Conservation (phyloP, 2,888 invertebrate species). For the Escarpia spicata region DNA sequence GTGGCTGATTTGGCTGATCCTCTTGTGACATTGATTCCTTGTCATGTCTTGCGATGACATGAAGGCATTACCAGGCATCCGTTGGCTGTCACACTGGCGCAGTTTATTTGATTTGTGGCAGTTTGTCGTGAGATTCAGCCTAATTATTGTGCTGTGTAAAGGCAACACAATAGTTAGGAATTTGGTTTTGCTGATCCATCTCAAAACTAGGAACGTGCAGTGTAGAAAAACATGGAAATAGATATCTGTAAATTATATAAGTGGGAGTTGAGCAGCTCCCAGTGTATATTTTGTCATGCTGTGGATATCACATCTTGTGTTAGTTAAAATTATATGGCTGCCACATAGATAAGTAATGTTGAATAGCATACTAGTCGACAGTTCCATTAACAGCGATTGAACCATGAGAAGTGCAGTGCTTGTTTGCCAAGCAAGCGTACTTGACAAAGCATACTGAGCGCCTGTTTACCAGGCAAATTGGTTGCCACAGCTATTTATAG, state of each 20-base stretch:
- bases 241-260: background rate
- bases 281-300: background rate
- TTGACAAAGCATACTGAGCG: constrained; percentile 1
- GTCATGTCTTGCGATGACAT: background rate
- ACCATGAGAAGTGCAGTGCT: background rate
- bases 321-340: background rate
- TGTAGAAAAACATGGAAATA: background rate
- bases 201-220: background rate
- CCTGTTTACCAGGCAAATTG: constrained; percentile 16
- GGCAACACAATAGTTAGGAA: background rate
- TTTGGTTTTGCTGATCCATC: background rate
- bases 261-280: background rate
- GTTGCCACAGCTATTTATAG: background rate
- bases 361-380: constrained; percentile 8
- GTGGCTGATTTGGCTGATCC: background rate
- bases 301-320: background rate
- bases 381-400: constrained; percentile 13
- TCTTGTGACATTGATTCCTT: background rate
- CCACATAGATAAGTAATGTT: constrained; percentile 12
- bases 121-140: background rate
- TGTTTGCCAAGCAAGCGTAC: background rate
- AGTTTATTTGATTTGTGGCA: background rate
- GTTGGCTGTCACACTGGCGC: background rate
- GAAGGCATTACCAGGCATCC: background rate
- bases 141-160: background rate